Base-by-base conservation (phyloP, 2,888 invertebrate genomes). In the Andricus quercusramuli region DNA sequence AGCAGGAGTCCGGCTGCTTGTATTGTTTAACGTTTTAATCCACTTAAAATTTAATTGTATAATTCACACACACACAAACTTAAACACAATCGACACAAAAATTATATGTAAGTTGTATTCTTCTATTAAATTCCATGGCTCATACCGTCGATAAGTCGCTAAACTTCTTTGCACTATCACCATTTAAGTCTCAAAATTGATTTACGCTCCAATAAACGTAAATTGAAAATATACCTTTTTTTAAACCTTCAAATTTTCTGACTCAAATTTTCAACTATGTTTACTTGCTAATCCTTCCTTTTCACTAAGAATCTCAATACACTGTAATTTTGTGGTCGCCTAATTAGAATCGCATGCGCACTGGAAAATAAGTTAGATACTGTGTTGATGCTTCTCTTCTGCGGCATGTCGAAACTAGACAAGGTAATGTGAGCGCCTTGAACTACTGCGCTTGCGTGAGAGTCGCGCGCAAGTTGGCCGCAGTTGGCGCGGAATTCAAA, bases 11-110 rank as follows among this genome's bases (percentile, higher is more conserved):
- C n/a, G n/a, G 11, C n/a, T n/a, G n/a, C n/a, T n/a, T 9, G 62
- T 15, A 62, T 9, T 13, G 15, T 62, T 25, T 13, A 25, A 15
- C 15, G 25, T 62, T 25, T 25, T 25, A 62, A 62, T 62, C 25
- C 62, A 62, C 25, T 62, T 22, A 62, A 25, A 62, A 62, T 62
- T 25, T 25, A 62, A 62, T 62, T 62, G 13, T 62, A 62, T 62
- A 62, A 62, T 62, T 62, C 62, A 62, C 62, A 25, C 25, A 62
- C 25, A 62, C 0, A 13, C 62, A 62, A 11, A 62, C 62, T 11
- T 5, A 22, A 59, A 25, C 62, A 62, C 62, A 62, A 25, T 62
- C 62, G 25, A 2, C 25, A 56, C 56, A n/a, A 56, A n/a, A 56
- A 56, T 56, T 56, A n/a, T 4, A n/a, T n/a, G 8, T 2, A 9